phyloP scores from a whole-genome alignment of 1,140 invertebrate genomes.

The Euwallacea similis region DNA sequence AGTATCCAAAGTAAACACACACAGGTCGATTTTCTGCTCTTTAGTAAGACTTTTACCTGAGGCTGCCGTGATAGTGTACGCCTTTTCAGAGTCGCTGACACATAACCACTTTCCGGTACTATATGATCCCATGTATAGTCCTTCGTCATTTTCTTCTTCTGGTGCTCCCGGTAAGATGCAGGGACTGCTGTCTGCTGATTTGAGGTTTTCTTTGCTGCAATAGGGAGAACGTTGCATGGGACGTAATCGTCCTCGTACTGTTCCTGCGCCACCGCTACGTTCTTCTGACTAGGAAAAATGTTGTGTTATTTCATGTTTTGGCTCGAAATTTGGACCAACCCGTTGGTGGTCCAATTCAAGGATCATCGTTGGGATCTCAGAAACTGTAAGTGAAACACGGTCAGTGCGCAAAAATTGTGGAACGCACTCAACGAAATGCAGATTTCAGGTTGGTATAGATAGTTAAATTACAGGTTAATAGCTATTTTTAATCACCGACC shows the following conservation, averaged over 20 bases:
- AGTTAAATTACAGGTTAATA: no score
- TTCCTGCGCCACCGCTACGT: constrained; percentile 66
- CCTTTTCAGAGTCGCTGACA: constrained; percentile 68
- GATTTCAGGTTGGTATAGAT: no score
- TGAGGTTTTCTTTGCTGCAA: constrained; percentile 71
- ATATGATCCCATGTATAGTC: constrained; percentile 73
- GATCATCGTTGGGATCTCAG: no score
- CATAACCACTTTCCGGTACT: constrained; percentile 73
- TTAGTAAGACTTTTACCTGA: background rate
- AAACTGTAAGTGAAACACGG: no score
- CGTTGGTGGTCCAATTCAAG: no score
- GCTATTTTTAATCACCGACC: no score
- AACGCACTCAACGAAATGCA: no score
- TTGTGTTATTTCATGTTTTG: background rate
- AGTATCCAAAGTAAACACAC: background rate
- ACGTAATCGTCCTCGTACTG: constrained; percentile 63
- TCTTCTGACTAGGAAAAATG: constrained; percentile 68
- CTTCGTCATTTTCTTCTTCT: constrained; percentile 66
- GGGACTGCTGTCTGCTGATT: constrained; percentile 65
- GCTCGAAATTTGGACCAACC: no score
- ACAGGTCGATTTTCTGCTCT: no score
- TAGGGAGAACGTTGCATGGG: constrained; percentile 70
- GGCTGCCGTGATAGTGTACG: constrained; percentile 8
- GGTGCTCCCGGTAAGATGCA: constrained; percentile 65
- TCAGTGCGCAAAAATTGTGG: no score